A percentile compares a stretch with the other conserved stretches of the same genome.
Conservation (phyloP, 1,140 invertebrate genomes). For the Penaeus japonicus region DNA sequence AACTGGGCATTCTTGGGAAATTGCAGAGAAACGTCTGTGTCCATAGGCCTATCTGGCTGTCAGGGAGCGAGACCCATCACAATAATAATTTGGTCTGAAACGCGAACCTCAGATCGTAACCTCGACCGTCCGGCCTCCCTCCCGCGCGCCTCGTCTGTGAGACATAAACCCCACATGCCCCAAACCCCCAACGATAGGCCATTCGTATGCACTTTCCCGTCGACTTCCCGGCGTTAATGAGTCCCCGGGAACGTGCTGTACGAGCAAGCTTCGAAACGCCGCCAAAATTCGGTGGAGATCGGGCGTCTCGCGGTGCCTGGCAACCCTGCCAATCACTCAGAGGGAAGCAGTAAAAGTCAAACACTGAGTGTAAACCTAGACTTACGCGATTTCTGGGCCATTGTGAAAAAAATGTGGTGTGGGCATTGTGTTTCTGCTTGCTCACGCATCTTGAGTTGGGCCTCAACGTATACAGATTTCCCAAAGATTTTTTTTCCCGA, state of each 20-base stretch:
- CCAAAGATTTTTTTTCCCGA: no score
- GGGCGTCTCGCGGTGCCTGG: constrained; percentile 19
- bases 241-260: no score
- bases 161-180: no score
- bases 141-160: no score
- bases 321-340: constrained; percentile 49
- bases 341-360: constrained; percentile 46
- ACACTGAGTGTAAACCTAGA: constrained; percentile 51
- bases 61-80: constrained; percentile 39
- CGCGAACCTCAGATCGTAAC: constrained; percentile 24
- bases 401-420: constrained; percentile 52
- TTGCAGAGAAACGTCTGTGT: constrained; percentile 26
- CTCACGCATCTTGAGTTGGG: constrained; percentile 41
- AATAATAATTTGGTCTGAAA: constrained; percentile 53
- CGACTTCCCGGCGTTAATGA: no score
- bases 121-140: no score
- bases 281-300: no score
- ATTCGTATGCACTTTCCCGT: no score
- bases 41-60: constrained; percentile 26
- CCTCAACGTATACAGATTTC: neutral
- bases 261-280: no score
- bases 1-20: neutral
- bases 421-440: constrained; percentile 45
- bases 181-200: no score
- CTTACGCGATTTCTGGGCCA: constrained; percentile 50